Base-by-base conservation (phyloP, 2,888 invertebrate species). In the Parasteatoda lunata region DNA sequence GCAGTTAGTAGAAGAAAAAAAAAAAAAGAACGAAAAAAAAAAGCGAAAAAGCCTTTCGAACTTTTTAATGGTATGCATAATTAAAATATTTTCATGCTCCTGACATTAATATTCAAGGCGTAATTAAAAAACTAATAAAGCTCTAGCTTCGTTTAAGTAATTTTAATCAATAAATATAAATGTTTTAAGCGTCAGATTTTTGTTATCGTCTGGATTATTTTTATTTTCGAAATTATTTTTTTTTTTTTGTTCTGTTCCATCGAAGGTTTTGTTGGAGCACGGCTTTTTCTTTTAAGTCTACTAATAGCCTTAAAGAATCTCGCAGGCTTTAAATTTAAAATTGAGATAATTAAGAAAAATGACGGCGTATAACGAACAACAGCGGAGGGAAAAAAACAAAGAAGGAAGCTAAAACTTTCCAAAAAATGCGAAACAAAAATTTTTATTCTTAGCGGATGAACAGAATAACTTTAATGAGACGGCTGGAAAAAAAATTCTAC, bases 271-370 rank as follows among this genome's bases (percentile, higher is more conserved):
- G 70, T 79, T 71, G 59, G 59, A 71, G 49, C 48, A 48, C 79
- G 59, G 79, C 70, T 79, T 73, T 84, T 80, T 76, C 76, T 80
- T 71, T 80, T 85, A 85, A 85, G 80, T 68, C 85, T 80, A 85
- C 85, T 85, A 85, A 85, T 87, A 82, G 87, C 82, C 82, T 82
- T 87, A 82, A 87, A 87, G 81, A 87, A 87, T 87, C 87, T 77
- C 73, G 65, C 77, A 51, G 69, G 87, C 81, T 87, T 82, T 87
- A 82, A 87, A 87, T 82, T 87, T 82, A 82, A 87, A 87, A 82
- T 83, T 79, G 87, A 88, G 87, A 88, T 83, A 88, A 83, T 88
- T 88, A 88, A 88, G 83, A 83, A 88, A 79, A 83, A 88, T 82
- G 87, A 82, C 83, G 83, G 85, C 54, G 30, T n/a, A 54, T 66